A percentile compares a stretch with the other conserved stretches of the same genome.
These are phyloP conservation scores for Trachymyrmex septentrionalis DNA, from an alignment of 1,140 invertebrate species.

Conservation along the genomic window DNA sequence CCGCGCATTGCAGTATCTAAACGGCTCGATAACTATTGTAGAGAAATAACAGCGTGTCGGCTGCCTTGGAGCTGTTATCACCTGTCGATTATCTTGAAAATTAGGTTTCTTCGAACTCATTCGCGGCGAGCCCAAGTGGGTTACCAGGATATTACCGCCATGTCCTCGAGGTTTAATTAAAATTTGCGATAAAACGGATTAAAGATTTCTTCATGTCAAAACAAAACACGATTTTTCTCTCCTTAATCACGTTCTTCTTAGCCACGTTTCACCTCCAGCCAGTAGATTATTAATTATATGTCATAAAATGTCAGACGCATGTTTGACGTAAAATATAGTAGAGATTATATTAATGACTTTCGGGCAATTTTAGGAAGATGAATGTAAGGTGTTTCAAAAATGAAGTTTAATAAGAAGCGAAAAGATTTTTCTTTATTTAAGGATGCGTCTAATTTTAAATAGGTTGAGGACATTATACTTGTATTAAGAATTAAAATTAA, in stretches of 20 bases:
- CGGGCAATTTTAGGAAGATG: neutral
- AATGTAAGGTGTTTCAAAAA: neutral
- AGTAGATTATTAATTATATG: slow-evolving; percentile 21
- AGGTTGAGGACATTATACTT: neutral
- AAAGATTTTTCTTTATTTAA: neutral
- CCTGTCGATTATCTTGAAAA: slow-evolving; percentile 55
- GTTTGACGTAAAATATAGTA: neutral
- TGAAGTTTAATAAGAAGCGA: neutral
- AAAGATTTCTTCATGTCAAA: slow-evolving; percentile 32
- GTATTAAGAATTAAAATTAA: neutral
- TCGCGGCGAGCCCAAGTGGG: neutral
- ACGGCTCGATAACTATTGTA: neutral
- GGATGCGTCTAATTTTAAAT: neutral
- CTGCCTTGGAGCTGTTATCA: slow-evolving; percentile 41
- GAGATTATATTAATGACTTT: slow-evolving; percentile 18
- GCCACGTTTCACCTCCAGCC: neutral
- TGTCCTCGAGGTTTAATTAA: slow-evolving; percentile 46
- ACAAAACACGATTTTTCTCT: slow-evolving; percentile 30
- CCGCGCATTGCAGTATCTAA: neutral
- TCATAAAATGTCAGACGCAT: neutral
- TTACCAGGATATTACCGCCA: slow-evolving; percentile 28
- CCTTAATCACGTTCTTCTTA: slow-evolving; percentile 10
- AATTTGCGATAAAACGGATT: slow-evolving; percentile 38
- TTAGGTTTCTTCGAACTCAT: slow-evolving; percentile 41
- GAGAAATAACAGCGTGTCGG: slow-evolving; percentile 6